Evolutionary conservation across 2,797 vertebrate species (phyloP).

Genomic region (Emydoidea blandingii): DNA sequence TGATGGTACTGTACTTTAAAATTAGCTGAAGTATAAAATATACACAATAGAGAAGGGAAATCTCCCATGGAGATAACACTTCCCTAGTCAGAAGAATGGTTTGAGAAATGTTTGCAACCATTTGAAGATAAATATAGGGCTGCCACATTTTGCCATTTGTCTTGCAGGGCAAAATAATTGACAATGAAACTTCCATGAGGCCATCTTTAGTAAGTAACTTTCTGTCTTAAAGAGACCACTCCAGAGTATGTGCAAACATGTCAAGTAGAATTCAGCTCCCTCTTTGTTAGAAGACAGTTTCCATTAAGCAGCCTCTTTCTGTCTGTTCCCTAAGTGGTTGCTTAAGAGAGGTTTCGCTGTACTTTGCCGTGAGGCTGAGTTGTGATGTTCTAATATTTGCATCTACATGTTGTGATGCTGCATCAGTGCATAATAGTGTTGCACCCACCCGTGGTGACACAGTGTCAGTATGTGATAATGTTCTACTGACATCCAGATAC

Average conservation of each 20-base stretch:
- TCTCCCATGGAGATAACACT: not conserved
- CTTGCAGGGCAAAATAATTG: conserved; percentile 40
- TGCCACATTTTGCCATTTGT: conserved; percentile 35
- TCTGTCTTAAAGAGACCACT: conserved; percentile 4
- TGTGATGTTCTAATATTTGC: not conserved
- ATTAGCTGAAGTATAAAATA: not conserved
- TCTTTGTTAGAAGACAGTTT: not conserved
- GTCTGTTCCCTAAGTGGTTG: not conserved
- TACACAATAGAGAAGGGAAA: not conserved
- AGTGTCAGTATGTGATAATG: conserved; percentile 28
- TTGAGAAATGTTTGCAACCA: conserved; percentile 9
- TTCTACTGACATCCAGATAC: not conserved
- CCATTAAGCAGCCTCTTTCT: not conserved
- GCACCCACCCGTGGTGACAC: not conserved
- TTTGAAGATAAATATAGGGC: conserved; percentile 11
- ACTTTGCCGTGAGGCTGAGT: not conserved
- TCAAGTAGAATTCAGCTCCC: not conserved
- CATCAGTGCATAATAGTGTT: not conserved
- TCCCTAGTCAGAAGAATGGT: not conserved
- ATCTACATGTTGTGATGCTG: not conserved
- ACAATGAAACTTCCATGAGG: conserved; percentile 11
- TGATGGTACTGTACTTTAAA: conserved; percentile 26
- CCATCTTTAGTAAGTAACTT: not conserved
- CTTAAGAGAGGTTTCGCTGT: not conserved
- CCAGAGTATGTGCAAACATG: not conserved